phyloP scores from a whole-genome alignment of 2,797 vertebrate species.

The Ceyx erithaca region DNA sequence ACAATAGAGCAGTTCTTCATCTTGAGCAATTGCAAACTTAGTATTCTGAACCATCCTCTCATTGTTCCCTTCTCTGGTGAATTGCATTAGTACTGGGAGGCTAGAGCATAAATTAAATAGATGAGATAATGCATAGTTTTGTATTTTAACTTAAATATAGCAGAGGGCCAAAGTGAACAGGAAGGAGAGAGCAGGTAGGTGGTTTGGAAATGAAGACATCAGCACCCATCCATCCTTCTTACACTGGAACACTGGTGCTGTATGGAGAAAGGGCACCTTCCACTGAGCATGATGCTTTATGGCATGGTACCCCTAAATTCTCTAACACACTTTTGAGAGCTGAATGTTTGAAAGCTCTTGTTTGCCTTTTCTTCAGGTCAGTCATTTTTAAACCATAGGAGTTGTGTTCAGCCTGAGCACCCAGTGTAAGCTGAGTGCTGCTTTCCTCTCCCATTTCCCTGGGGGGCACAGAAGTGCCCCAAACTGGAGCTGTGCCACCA shows the following conservation, averaged over 20 bases:
- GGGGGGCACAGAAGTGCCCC: background rate
- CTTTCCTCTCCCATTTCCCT: background rate
- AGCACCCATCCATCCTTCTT: background rate
- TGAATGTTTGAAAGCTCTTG: background rate
- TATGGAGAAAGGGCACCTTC: background rate
- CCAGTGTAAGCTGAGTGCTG: background rate
- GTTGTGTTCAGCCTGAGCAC: background rate
- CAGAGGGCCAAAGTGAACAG: constrained; percentile 1
- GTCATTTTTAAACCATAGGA: background rate
- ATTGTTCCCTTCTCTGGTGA: background rate
- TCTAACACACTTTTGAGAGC: rapidly evolving
- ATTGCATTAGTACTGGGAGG: background rate
- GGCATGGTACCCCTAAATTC: background rate
- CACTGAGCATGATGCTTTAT: background rate
- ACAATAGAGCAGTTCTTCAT: background rate
- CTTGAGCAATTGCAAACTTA: background rate
- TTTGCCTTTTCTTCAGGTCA: background rate
- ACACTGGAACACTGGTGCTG: background rate
- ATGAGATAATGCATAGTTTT: background rate
- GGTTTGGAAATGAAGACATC: constrained; percentile 16
- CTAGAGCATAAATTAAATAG: background rate
- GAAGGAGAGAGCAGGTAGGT: constrained; percentile 36
- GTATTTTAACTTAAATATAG: background rate
- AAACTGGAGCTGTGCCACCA: background rate
- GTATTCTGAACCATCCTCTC: background rate